A percentile compares a stretch with the other conserved stretches of the same genome.
Conservation (phyloP, 2,888 invertebrate species). For the Thysanoteuthis rhombus region DNA sequence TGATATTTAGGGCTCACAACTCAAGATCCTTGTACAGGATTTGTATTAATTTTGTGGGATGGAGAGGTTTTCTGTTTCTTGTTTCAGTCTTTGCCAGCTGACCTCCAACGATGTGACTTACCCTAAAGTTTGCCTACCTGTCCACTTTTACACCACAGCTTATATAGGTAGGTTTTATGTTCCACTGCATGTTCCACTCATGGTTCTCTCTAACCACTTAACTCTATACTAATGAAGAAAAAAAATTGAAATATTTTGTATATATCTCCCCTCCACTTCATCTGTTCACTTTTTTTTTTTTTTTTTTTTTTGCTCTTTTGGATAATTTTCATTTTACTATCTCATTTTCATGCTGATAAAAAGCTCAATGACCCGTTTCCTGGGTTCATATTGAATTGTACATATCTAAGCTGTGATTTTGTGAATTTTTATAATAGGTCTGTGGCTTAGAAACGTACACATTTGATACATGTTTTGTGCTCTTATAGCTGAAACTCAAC, state of each 20-base stretch:
- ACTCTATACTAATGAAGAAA: not conserved
- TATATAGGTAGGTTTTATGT: slow-evolving; percentile 31
- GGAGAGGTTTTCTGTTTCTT: slow-evolving; percentile 30
- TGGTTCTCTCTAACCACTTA: slow-evolving; percentile 26
- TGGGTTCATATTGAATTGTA: not conserved
- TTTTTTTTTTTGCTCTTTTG: not conserved
- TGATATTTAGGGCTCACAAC: not conserved
- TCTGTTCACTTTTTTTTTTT: not conserved
- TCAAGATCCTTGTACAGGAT: not conserved
- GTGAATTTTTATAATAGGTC: not conserved
- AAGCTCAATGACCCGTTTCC: not conserved
- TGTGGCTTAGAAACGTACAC: not conserved
- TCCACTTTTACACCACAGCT: slow-evolving; percentile 26
- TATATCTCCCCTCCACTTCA: not conserved
- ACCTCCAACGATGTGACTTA: slow-evolving; percentile 21
- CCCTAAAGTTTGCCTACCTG: slow-evolving; percentile 31
- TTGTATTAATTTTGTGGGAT: slow-evolving; percentile 22
- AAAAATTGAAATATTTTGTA: not conserved
- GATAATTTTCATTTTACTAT: not conserved
- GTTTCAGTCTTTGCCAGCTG: slow-evolving; percentile 29
- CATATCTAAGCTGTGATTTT: not conserved
- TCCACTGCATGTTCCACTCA: slow-evolving; percentile 30
- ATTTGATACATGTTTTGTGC: not conserved
- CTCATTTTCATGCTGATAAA: not conserved
- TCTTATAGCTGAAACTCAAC: not conserved